Percentiles rank a stretch among this genome's conserved stretches.
These are phyloP conservation scores for Volucella bombylans DNA, from an alignment of 2,888 invertebrate species.

Conservation along the genomic window DNA sequence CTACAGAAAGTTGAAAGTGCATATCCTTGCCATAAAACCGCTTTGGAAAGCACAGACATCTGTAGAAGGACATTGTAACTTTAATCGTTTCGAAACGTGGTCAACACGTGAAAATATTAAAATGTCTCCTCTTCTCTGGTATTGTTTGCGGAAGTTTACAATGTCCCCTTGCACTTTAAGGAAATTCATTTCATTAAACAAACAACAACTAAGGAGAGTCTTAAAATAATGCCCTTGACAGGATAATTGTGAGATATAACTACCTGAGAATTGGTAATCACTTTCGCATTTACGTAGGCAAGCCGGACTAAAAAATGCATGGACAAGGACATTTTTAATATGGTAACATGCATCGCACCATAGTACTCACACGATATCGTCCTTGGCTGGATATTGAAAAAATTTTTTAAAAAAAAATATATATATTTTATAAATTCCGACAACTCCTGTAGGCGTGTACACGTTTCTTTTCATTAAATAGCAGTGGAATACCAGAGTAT, in stretches of 20 bases:
- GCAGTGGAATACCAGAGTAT: not conserved
- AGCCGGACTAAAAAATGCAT: not conserved
- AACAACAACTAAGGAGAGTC: slow-evolving; percentile 7
- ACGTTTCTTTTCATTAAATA: slow-evolving; percentile 22
- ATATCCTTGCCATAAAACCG: slow-evolving; percentile 34
- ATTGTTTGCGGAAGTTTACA: no score
- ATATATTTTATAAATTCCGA: slow-evolving; percentile 26
- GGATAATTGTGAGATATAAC: slow-evolving; percentile 21
- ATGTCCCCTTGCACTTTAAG: no score
- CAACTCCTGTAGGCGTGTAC: slow-evolving; percentile 40
- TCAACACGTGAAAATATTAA: slow-evolving; percentile 51
- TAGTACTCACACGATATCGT: no score
- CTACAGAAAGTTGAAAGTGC: slow-evolving; percentile 49
- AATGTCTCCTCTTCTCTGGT: not conserved
- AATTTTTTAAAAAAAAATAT: no score
- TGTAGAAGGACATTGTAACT: slow-evolving; percentile 54
- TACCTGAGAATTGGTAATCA: slow-evolving; percentile 14
- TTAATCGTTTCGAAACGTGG: slow-evolving; percentile 54
- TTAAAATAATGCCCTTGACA: not conserved
- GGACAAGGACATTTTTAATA: slow-evolving; percentile 8
- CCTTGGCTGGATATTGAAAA: no score
- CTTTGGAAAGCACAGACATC: slow-evolving; percentile 57
- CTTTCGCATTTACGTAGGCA: slow-evolving; percentile 7
- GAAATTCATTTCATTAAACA: not conserved
- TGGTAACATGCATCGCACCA: no score